These are phyloP conservation scores for Eupleurogrammus muticus DNA, from an alignment of 2,797 vertebrate genomes.

Conservation along the genomic window DNA sequence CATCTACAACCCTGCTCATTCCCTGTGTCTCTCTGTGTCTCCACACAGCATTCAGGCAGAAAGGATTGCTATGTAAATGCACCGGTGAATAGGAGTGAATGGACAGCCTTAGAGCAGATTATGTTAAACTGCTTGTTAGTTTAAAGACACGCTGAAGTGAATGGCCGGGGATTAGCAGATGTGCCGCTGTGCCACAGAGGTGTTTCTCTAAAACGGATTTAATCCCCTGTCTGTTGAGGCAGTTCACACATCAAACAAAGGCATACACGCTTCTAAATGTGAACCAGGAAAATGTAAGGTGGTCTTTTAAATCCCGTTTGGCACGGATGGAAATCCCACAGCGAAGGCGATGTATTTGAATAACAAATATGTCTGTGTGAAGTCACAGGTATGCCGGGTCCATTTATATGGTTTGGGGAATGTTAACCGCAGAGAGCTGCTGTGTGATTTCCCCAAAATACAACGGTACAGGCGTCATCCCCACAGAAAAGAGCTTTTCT, in stretches of 20 bases:
- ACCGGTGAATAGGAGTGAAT: conserved; percentile 69
- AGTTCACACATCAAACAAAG: conserved; percentile 59
- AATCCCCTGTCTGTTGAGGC: conserved; percentile 63
- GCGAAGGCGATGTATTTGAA: conserved; percentile 10
- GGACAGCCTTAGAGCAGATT: conserved; percentile 76
- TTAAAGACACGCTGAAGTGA: conserved; percentile 74
- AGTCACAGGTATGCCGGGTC: conserved; percentile 9
- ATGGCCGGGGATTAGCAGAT: conserved; percentile 74
- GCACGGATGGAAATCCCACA: conserved; percentile 29
- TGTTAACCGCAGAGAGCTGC: conserved; percentile 10
- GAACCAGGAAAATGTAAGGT: conserved; percentile 44
- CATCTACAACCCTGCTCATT: conserved; percentile 23
- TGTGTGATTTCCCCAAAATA: not conserved
- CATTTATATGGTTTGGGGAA: conserved; percentile 21
- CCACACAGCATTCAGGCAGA: conserved; percentile 51
- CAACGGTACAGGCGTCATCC: not conserved
- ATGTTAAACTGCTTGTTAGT: conserved; percentile 82
- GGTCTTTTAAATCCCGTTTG: conserved; percentile 40
- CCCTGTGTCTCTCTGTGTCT: conserved; percentile 34
- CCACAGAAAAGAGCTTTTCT: not conserved
- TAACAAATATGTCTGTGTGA: conserved; percentile 25
- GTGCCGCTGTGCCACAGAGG: conserved; percentile 70
- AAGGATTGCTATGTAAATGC: conserved; percentile 78
- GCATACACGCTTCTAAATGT: conserved; percentile 45
- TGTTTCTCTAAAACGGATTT: conserved; percentile 68